Base-by-base conservation (phyloP, 1,140 invertebrate species). In the Scylla paramamosain region DNA sequence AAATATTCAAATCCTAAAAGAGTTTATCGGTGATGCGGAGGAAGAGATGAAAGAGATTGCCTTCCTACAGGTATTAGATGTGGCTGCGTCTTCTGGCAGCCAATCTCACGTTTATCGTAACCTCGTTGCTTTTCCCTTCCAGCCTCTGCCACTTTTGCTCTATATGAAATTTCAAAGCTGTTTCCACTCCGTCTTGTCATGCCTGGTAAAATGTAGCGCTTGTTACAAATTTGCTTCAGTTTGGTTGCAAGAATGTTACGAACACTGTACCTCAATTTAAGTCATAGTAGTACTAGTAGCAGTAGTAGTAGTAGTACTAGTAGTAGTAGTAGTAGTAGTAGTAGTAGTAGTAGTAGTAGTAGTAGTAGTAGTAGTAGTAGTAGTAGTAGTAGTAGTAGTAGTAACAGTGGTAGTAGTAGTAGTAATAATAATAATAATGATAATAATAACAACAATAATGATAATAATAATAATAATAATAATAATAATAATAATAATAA, bases 341-440 rank as follows among this genome's bases (percentile, higher is more conserved):
- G 20, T n/a, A 29, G 67, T 92, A 92, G 67, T 39, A 28, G 48
- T 67, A 28, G 32, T 25, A 92, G 7, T 77, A 31, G 59, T 59
- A 67, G 67, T 32, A 88, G 45, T 88, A 88, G 45, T 88, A 88
- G 8, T 77, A n/a, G 25, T n/a, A 77, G 20, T 77, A 77, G 1
- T n/a, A 77, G n/a, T 77, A 77, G 1, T 77, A 88, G 31, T 20
- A 88, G 6, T 88, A 46, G 45, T 88, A 88, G 45, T 88, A 88
- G 45, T 46, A 88, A 20, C 32, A 88, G 45, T 46, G 10, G 45
- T 88, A 32, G 45, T 46, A 32, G 86, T 32, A 12, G 86, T 32
- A 12, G 31, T 32, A 88, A 29, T 32, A 32, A 25, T 88, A 32
- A 20, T 88, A 12, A 32, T 88, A 88, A 25, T 88, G 32, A 20